Base-by-base conservation (phyloP, 2,888 invertebrate species). In the Eupeodes latifasciatus region DNA sequence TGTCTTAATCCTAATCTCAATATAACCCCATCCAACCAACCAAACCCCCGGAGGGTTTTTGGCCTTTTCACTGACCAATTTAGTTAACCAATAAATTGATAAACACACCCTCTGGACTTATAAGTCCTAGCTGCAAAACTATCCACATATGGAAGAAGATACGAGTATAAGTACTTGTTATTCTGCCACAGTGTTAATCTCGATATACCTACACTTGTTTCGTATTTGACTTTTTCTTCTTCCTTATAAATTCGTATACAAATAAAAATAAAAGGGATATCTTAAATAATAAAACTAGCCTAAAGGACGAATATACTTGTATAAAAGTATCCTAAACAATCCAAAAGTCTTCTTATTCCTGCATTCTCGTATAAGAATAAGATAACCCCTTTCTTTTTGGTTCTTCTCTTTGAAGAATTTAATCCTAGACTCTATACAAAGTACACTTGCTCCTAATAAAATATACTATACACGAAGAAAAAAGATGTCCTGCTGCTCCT, bases 221-320 rank as follows among this genome's bases (percentile, higher is more conserved):
- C 9, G 44, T 75, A 61, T 61, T 62, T 75, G 62, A 75, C 62
- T 62, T 75, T 36, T 19, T 66, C 64, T 27, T 27, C 47, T 16
- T 64, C 16, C 40, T 75, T 36, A 7, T 7, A 9, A 27, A 27
- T 27, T 10, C n/a, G 4, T 27, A 27, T 27, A 27, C 9, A 11
- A 12, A 49, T 10, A 62, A 62, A 40, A 66, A 75, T 27, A 27
- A 47, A 77, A 44, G 14, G 40, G 66, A 81, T 78, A 76, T 44
- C 71, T 53, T 72, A 76, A 85, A 74, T 77, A 81, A 85, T 85
- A 85, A 81, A 66, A 78, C 44, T 74, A 79, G 86, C 86, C 82
- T 82, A 11, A 4, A 40, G 69, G 53, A 79, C 69, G 86, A 75
- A 80, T 55, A 19, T 9, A 7, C 40, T 40, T 53, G 44, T 19